Base-by-base conservation (phyloP, 2,113 vertebrate species). In the Strix uralensis region DNA sequence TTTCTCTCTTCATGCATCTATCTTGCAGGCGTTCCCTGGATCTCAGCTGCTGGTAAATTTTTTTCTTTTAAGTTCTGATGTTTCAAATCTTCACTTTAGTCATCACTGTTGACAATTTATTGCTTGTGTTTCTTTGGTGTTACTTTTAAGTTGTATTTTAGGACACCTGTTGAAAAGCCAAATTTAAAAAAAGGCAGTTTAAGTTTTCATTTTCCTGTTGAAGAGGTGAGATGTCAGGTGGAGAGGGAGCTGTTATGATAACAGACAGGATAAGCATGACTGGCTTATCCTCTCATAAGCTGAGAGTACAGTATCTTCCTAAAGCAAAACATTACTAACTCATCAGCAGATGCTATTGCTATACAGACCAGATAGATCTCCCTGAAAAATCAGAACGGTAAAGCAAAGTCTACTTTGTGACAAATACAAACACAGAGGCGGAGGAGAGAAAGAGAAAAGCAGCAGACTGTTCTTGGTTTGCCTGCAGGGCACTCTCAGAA, bases 111-210 rank as follows among this genome's bases (percentile, higher is more conserved):
- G 87, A 96, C 82, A 62, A 85, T 88, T 98, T 98, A 98, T 98
- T 98, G 98, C 98, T 98, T 96, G 80, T 38, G 86, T 98, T 97
- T 98, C 98, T 98, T 98, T 98, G 98, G 98, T 98, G 97, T 98
- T 98, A 94, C 38, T 90, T 95, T 90, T 46, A 42, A 86, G 67
- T 77, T 88, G 77, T 66, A 51, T 58, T 92, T 93, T 86, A 95
- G 57, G 92, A 88, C 96, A 97, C 97, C 97, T 97, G 92, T 90
- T 93, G 32, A 86, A 83, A 19, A 95, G 74, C 4, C 61, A 88
- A 15, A 78, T 87, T 61, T 12, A 7, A 44, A 47, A 62, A 62
- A 72, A 34, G 0, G 2, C 36, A 15, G 13, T 59, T 71, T 32
- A 75, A 52, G 25, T 82, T 85, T 85, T 79, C 11, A 19, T 42